phyloP scores from a whole-genome alignment of 2,797 vertebrate species.

The Geotrypetes seraphini region DNA sequence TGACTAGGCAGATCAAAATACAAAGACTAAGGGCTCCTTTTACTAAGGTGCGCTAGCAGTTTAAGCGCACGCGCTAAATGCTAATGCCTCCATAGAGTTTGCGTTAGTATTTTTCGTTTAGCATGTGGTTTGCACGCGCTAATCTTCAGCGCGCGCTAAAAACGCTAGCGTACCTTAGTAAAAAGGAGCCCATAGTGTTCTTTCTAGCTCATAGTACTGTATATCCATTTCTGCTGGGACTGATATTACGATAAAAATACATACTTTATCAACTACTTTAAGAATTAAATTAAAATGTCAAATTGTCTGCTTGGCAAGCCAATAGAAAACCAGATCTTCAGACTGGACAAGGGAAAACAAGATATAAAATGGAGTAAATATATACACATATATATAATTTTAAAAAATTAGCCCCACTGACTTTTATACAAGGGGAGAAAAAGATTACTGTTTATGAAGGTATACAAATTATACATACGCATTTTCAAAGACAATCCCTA shows the following conservation, averaged over 20 bases:
- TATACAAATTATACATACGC: constrained; percentile 63
- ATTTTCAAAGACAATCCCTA: constrained; percentile 55
- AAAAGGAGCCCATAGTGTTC: too few species aligned
- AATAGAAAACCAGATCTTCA: constrained; percentile 48
- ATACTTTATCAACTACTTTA: constrained; percentile 52
- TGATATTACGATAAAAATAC: constrained; percentile 67
- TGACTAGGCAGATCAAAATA: constrained; percentile 54
- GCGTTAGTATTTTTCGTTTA: too few species aligned
- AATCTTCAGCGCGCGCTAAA: too few species aligned
- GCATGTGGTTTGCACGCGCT: too few species aligned
- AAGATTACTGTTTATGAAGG: constrained; percentile 46
- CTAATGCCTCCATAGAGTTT: too few species aligned
- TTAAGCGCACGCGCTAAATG: too few species aligned
- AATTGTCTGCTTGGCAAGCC: constrained; percentile 42
- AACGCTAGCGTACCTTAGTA: too few species aligned
- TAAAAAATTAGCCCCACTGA: constrained; percentile 36
- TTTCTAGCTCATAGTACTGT: too few species aligned
- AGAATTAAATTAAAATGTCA: constrained; percentile 60
- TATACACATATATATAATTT: too few species aligned
- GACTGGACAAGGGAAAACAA: constrained; percentile 31
- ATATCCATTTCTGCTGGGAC: too few species aligned
- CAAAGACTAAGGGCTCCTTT: too few species aligned
- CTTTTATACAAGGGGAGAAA: constrained; percentile 36
- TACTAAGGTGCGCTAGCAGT: too few species aligned
- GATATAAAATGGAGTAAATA: constrained; percentile 27